A percentile compares a stretch with the other conserved stretches of the same genome.
These are phyloP conservation scores for Adela reaumurella DNA, from an alignment of 2,888 invertebrate species.

Conservation along the genomic window DNA sequence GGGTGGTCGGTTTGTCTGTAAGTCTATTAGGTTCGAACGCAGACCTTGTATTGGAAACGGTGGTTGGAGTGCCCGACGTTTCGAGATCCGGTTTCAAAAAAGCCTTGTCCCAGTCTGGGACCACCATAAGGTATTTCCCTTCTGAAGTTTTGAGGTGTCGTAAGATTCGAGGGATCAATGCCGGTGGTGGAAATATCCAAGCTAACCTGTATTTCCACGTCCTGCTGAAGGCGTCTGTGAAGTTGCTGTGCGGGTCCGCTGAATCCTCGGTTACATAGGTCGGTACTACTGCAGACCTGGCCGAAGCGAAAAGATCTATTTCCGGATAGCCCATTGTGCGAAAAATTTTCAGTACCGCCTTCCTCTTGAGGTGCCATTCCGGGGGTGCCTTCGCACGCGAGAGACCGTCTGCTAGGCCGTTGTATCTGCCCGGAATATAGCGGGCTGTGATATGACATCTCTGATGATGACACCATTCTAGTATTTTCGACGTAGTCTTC, in stretches of 20 bases:
- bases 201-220: slow-evolving; percentile 9
- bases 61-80: neutral
- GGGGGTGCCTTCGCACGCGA: slow-evolving; percentile 4
- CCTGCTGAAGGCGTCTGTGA: slow-evolving; percentile 9
- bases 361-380: slow-evolving; percentile 3
- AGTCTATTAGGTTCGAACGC: slow-evolving; percentile 9
- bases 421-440: slow-evolving; percentile 7
- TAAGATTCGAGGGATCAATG: slow-evolving; percentile 12
- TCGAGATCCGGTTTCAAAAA: slow-evolving; percentile 10
- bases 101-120: slow-evolving; percentile 10
- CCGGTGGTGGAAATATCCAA: slow-evolving; percentile 15
- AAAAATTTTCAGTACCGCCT: neutral
- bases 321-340: slow-evolving; percentile 1
- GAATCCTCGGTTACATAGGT: slow-evolving; percentile 2
- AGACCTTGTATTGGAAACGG: slow-evolving; percentile 10
- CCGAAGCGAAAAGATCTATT: slow-evolving; percentile 5
- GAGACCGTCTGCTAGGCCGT: slow-evolving; percentile 6
- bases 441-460: slow-evolving; percentile 1
- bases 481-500: neutral
- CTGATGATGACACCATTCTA: neutral
- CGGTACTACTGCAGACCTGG: slow-evolving; percentile 1
- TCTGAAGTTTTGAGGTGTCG: slow-evolving; percentile 11
- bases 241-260: neutral
- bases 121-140: slow-evolving; percentile 4
- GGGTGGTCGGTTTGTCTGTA: slow-evolving; percentile 6